Percentiles rank a stretch among this genome's conserved stretches.
These are phyloP conservation scores for Drosophila pandora DNA, from an alignment of 1,140 invertebrate species.

Conservation along the genomic window DNA sequence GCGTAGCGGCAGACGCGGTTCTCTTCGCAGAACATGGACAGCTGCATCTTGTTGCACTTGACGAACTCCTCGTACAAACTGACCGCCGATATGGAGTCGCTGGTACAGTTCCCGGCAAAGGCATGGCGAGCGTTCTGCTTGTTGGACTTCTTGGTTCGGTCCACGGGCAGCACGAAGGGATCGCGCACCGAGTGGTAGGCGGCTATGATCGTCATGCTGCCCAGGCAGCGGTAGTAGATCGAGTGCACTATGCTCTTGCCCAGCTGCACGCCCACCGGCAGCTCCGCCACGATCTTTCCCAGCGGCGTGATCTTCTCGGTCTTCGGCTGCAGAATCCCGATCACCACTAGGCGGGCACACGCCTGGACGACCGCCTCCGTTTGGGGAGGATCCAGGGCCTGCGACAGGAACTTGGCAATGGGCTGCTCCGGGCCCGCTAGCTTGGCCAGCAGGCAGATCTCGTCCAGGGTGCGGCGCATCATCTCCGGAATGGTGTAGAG, in stretches of 20 bases:
- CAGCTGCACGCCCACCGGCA: constrained; percentile 84
- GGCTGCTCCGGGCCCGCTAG: constrained; percentile 88
- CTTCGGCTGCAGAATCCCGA: constrained; percentile 91
- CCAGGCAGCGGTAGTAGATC: constrained; percentile 95
- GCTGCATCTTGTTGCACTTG: not conserved
- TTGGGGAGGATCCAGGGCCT: constrained; percentile 93
- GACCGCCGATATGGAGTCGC: constrained; percentile 95
- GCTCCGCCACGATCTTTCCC: constrained; percentile 85
- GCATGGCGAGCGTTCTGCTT: constrained; percentile 86
- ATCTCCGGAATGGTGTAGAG: constrained; percentile 89
- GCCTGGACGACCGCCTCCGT: constrained; percentile 87
- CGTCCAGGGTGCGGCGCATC: constrained; percentile 89
- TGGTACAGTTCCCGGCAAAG: constrained; percentile 86
- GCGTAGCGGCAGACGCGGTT: constrained; percentile 47
- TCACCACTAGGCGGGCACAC: constrained; percentile 89
- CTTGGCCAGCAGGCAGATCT: constrained; percentile 95
- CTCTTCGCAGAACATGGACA: constrained; percentile 39
- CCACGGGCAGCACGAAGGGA: constrained; percentile 90
- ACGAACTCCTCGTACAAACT: constrained; percentile 58
- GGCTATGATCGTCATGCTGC: constrained; percentile 97
- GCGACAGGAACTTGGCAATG: constrained; percentile 34
- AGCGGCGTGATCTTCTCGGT: constrained; percentile 94
- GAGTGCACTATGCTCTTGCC: constrained; percentile 96
- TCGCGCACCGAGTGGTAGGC: constrained; percentile 94
- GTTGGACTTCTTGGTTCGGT: constrained; percentile 84